Evolutionary conservation across 1,140 invertebrate species (phyloP).

Genomic region (Micrasema longulum): DNA sequence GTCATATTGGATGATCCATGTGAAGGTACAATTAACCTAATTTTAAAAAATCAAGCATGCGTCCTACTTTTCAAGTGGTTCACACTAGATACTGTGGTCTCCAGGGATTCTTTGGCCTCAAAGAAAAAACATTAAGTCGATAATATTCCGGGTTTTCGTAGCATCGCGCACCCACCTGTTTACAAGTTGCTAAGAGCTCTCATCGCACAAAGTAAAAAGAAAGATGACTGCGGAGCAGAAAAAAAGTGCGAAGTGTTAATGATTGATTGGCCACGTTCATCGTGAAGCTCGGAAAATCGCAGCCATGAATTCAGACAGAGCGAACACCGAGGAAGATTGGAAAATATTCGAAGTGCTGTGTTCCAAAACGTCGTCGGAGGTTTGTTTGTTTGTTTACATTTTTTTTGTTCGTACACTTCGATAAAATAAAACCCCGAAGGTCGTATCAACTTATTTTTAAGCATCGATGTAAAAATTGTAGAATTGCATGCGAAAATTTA

Average conservation of each 20-base stretch:
- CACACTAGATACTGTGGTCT: slow-evolving; percentile 11
- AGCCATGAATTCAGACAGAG: slow-evolving; percentile 45
- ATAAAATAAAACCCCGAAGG: too few relatives aligned
- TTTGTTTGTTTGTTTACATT: slow-evolving; percentile 53
- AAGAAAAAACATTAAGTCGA: slow-evolving; percentile 41
- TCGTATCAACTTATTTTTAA: neutral
- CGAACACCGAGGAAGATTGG: slow-evolving; percentile 72
- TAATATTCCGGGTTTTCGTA: slow-evolving; percentile 19
- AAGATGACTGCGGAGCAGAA: neutral
- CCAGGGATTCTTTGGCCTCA: slow-evolving; percentile 23
- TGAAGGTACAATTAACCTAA: neutral
- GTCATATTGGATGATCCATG: neutral
- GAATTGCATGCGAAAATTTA: slow-evolving; percentile 5
- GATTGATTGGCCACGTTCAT: neutral
- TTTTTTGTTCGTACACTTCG: neutral
- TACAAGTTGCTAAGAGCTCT: neutral
- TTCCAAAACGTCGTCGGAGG: slow-evolving; percentile 63
- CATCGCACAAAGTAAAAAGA: too few relatives aligned
- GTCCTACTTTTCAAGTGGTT: slow-evolving; percentile 15
- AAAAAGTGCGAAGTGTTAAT: neutral
- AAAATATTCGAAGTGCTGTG: slow-evolving; percentile 75
- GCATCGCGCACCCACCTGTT: slow-evolving; percentile 27
- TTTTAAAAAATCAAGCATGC: neutral
- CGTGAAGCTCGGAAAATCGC: neutral
- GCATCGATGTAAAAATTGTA: neutral